A percentile compares a stretch with the other conserved stretches of the same genome.
Evolutionary conservation across 2,797 vertebrate species (phyloP).

Genomic region (Tamandua tetradactyla): DNA sequence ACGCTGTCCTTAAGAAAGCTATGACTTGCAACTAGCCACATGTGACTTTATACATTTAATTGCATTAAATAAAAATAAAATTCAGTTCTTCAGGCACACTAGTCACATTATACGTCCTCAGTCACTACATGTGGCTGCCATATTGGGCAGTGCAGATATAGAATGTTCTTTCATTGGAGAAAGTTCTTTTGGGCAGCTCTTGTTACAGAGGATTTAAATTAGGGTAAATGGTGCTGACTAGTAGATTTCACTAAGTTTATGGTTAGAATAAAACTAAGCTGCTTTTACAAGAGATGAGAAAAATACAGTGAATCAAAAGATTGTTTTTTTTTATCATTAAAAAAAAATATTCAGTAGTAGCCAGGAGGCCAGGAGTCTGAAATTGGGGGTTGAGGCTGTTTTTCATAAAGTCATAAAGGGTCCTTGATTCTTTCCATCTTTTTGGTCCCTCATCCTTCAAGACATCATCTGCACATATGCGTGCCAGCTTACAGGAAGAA

Average conservation of each 20-base stretch:
- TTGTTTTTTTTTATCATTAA: too few relatives aligned
- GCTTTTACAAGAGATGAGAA: neutral
- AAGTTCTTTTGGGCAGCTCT: neutral
- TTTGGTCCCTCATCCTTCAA: neutral
- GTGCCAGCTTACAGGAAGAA: neutral
- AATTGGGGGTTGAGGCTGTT: neutral
- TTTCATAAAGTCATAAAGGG: neutral
- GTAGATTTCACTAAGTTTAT: neutral
- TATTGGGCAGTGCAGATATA: neutral
- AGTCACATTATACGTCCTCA: neutral
- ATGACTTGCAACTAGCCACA: neutral
- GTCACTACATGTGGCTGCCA: neutral
- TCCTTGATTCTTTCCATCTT: neutral
- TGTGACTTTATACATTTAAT: neutral
- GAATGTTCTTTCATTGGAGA: neutral
- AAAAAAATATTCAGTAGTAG: neutral
- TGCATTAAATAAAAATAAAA: neutral
- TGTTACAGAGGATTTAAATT: neutral
- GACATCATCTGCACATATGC: fast-evolving
- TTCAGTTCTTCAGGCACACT: neutral
- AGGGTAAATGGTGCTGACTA: neutral
- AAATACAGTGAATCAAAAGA: neutral
- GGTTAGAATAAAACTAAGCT: neutral
- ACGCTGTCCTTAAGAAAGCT: neutral
- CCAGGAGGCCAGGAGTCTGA: neutral